Evolutionary conservation across 1,140 invertebrate genomes (phyloP).

Genomic region (Heliothis virescens): DNA sequence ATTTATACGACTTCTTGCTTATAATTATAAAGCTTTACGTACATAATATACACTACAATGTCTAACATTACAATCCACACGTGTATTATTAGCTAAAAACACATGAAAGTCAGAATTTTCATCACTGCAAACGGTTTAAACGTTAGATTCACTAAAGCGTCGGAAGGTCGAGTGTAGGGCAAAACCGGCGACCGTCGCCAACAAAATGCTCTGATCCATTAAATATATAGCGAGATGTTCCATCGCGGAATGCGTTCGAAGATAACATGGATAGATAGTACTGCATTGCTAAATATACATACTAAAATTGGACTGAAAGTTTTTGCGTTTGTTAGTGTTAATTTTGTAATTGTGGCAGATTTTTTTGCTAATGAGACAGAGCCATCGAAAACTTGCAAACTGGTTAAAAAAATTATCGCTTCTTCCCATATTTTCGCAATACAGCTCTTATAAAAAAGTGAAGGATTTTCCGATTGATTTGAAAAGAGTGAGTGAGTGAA

Average conservation of each 20-base stretch:
- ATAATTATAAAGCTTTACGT: too few relatives aligned
- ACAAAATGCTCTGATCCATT: constrained; percentile 30
- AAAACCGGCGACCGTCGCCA: constrained; percentile 26
- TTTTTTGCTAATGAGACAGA: too few relatives aligned
- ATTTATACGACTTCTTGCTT: too few relatives aligned
- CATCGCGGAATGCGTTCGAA: constrained; percentile 17
- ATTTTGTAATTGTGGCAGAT: too few relatives aligned
- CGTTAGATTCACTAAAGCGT: constrained; percentile 5
- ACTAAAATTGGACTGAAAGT: not conserved
- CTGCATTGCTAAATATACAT: constrained; percentile 20
- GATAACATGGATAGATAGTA: constrained; percentile 23
- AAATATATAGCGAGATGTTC: constrained; percentile 7
- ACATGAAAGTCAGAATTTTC: constrained; percentile 2
- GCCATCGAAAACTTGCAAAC: too few relatives aligned
- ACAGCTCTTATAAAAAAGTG: too few relatives aligned
- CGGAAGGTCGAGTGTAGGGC: constrained; percentile 42
- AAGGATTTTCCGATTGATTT: too few relatives aligned
- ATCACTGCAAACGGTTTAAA: not conserved
- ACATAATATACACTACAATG: too few relatives aligned
- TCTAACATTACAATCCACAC: constrained; percentile 2
- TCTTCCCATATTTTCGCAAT: too few relatives aligned
- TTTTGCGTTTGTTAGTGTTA: too few relatives aligned
- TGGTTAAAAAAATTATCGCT: too few relatives aligned
- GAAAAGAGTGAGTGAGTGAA: too few relatives aligned
- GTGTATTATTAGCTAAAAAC: not conserved